These are phyloP conservation scores for Rhea americana DNA, from an alignment of 2,113 vertebrate species.

Conservation along the genomic window DNA sequence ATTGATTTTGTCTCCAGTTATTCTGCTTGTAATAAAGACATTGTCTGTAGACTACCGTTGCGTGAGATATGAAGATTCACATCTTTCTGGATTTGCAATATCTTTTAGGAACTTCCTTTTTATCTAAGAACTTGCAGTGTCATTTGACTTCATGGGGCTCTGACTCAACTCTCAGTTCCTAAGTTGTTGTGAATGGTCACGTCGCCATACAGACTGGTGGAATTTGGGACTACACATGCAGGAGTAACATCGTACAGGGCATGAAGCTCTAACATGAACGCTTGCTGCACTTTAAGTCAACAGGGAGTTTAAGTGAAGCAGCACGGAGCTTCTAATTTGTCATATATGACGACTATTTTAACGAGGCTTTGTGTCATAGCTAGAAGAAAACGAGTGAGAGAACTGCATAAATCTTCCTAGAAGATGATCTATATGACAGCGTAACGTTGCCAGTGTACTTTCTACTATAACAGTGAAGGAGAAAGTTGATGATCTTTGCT, in stretches of 20 bases:
- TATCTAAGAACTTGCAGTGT: not conserved
- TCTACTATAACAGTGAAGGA: not conserved
- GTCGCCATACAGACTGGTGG: not conserved
- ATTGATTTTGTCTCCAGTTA: not conserved
- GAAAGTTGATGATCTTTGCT: constrained; percentile 23
- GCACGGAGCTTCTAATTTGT: not conserved
- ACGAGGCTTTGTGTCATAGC: not conserved
- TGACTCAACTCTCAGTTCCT: not conserved
- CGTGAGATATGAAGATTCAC: not conserved
- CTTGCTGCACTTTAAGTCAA: not conserved
- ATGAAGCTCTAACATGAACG: not conserved
- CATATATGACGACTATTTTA: not conserved
- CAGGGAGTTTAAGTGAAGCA: not conserved
- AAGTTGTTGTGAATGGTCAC: not conserved
- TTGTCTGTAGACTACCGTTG: not conserved
- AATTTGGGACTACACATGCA: not conserved
- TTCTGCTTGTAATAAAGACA: not conserved
- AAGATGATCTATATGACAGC: not conserved
- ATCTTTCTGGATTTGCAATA: not conserved
- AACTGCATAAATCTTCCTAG: constrained; percentile 1
- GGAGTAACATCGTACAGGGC: not conserved
- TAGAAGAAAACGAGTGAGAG: not conserved
- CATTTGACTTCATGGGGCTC: not conserved
- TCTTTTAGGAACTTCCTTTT: not conserved
- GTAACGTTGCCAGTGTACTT: not conserved